Evolutionary conservation across 2,113 vertebrate genomes (phyloP).

Genomic region (Sinocyclocheilus anshuiensis): DNA sequence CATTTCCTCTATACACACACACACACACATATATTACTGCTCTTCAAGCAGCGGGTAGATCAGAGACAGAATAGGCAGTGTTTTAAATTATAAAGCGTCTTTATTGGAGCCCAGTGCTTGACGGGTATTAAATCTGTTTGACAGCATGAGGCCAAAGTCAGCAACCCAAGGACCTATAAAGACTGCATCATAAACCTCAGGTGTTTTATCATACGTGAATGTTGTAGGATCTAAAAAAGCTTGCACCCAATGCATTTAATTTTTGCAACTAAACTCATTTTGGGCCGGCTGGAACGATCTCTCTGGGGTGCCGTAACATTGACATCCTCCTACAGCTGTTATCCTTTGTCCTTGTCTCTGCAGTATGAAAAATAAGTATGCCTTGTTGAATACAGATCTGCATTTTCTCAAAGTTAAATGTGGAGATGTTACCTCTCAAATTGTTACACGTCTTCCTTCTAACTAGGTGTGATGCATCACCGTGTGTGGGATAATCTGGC

Average conservation of each 20-base stretch:
- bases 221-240: background rate
- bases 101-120: background rate
- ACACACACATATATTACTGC: background rate
- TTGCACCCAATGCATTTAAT: background rate
- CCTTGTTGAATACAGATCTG: conserved; percentile 2
- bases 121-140: background rate
- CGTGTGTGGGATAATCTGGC: background rate
- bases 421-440: conserved; percentile 5
- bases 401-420: background rate
- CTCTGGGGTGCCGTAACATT: conserved; percentile 7
- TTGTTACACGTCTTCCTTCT: conserved; percentile 3
- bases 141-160: background rate
- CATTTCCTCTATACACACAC: conserved; percentile 12
- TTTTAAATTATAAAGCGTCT: conserved; percentile 25
- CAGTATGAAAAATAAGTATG: conserved; percentile 2
- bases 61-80: background rate
- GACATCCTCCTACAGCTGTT: conserved; percentile 29
- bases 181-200: background rate
- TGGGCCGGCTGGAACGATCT: background rate
- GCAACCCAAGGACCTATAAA: background rate
- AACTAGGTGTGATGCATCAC: conserved; percentile 9
- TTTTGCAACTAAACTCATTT: conserved; percentile 5
- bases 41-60: background rate
- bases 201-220: conserved; percentile 15
- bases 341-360: conserved; percentile 24